A percentile compares a stretch with the other conserved stretches of the same genome.
Evolutionary conservation across 2,888 invertebrate genomes (phyloP).

Genomic region (Trachelus iudaicus): DNA sequence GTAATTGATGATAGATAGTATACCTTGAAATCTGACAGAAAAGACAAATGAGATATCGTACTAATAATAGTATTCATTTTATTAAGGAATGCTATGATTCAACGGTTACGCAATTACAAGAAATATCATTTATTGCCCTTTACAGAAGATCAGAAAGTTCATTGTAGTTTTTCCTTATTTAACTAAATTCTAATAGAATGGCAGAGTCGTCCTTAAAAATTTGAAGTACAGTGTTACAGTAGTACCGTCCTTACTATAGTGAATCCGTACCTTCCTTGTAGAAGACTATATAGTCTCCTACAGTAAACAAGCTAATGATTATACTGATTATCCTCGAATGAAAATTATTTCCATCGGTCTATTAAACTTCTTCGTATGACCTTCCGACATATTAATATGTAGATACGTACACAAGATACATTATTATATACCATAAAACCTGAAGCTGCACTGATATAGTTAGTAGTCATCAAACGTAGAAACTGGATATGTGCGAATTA

Average conservation of each 20-base stretch:
- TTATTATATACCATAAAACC: neutral
- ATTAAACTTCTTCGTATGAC: conserved; percentile 1
- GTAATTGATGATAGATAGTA: neutral
- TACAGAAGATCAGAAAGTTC: neutral
- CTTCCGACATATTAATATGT: neutral
- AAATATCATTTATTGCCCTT: neutral
- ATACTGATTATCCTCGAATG: neutral
- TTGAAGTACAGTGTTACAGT: conserved; percentile 2
- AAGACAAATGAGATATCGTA: neutral
- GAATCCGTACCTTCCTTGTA: neutral
- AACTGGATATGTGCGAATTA: neutral
- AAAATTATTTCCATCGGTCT: neutral
- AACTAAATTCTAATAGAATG: neutral
- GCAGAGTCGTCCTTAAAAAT: neutral
- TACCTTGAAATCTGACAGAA: neutral
- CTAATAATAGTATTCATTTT: neutral
- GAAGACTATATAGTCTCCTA: neutral
- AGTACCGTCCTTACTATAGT: conserved; percentile 10
- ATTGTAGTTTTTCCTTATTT: neutral
- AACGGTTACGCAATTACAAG: neutral
- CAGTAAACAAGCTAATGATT: neutral
- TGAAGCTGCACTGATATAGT: neutral
- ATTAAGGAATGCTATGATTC: neutral
- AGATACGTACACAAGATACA: neutral
- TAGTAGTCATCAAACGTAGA: neutral